These are phyloP conservation scores for Etheostoma cragini DNA, from an alignment of 2,113 vertebrate species.

Conservation along the genomic window DNA sequence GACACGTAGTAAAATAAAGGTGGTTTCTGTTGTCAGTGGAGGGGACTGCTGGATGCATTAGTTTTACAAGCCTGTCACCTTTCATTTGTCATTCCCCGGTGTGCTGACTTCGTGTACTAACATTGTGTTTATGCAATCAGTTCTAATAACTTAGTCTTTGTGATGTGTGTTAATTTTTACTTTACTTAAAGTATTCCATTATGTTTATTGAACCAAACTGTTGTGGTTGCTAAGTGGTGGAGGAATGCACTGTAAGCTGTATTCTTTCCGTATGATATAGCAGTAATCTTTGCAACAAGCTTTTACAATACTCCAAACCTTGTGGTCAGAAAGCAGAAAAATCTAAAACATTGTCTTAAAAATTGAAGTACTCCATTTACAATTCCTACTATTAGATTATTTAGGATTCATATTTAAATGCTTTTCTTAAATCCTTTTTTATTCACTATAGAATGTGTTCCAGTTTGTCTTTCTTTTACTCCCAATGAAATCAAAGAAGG, in stretches of 20 bases:
- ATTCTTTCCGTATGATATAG: neutral
- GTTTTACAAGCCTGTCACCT: constrained; percentile 73
- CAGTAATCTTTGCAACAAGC: neutral
- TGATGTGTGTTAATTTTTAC: neutral
- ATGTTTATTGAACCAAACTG: neutral
- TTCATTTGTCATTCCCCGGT: constrained; percentile 63
- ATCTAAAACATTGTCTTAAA: neutral
- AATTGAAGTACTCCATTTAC: neutral
- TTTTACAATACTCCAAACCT: neutral
- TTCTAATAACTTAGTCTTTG: neutral
- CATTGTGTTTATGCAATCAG: constrained; percentile 2
- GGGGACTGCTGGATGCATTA: constrained; percentile 70
- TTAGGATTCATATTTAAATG: neutral
- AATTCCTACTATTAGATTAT: neutral
- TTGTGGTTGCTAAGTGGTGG: neutral
- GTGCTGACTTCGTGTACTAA: constrained; percentile 31
- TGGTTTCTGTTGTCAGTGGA: constrained; percentile 64
- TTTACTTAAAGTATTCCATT: too few species aligned
- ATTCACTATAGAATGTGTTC: neutral
- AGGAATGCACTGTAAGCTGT: neutral
- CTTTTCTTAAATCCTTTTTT: neutral
- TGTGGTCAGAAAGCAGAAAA: neutral
- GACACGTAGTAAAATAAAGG: constrained; percentile 68
- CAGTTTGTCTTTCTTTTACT: neutral
- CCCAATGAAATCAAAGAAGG: neutral